Conservation (phyloP, 2,888 invertebrate genomes). For the Tillus elongatus region DNA sequence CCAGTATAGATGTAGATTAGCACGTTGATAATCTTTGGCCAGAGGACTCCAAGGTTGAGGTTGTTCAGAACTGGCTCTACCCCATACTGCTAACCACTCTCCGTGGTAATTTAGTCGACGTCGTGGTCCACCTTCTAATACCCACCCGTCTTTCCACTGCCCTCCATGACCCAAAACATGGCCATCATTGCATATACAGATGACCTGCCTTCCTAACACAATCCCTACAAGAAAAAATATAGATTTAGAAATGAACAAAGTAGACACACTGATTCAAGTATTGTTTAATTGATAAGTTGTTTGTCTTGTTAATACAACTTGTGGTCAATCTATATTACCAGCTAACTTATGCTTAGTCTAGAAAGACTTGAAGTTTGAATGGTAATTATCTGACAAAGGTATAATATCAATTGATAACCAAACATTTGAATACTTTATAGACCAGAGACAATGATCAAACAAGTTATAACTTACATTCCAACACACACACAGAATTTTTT, state of each 20-base stretch:
- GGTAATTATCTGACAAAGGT: no score
- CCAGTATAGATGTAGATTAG: constrained; percentile 75
- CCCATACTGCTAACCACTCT: constrained; percentile 69
- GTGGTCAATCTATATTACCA: no score
- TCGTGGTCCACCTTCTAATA: constrained; percentile 41
- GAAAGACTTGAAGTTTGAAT: no score
- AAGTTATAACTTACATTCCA: no score
- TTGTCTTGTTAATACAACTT: no score
- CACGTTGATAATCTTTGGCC: constrained; percentile 72
- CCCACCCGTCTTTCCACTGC: constrained; percentile 45
- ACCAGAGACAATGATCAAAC: no score
- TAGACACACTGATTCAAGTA: not conserved
- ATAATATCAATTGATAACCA: no score
- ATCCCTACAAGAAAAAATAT: constrained; percentile 22
- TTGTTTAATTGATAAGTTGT: no score
- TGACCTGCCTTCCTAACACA: constrained; percentile 33
- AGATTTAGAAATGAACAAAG: no score
- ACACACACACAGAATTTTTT: no score
- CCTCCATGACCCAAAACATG: constrained; percentile 40
- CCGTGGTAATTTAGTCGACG: constrained; percentile 32
- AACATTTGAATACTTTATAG: no score
- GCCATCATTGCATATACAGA: constrained; percentile 38
- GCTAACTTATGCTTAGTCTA: no score
- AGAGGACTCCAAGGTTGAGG: constrained; percentile 91
- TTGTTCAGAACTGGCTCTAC: constrained; percentile 71